These are phyloP conservation scores for Orthosia gracilis DNA, from an alignment of 2,888 invertebrate species.

Conservation along the genomic window DNA sequence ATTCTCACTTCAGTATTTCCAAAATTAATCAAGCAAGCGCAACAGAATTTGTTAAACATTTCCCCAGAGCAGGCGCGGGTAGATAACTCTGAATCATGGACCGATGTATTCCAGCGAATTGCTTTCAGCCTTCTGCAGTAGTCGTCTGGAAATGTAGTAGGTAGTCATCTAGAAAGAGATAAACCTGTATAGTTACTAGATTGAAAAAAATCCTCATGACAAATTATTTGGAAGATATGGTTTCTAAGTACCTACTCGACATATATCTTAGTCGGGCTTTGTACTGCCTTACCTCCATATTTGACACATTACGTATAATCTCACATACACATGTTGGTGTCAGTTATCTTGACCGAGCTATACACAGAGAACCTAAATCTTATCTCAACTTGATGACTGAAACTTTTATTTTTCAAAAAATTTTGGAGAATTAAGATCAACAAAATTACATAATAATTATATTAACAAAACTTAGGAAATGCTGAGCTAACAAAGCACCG, in stretches of 20 bases:
- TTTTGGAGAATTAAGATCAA: no score
- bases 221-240: rapidly evolving
- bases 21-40: slow-evolving; percentile 60
- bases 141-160: background rate
- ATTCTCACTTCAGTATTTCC: slow-evolving; percentile 38
- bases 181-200: background rate
- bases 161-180: background rate
- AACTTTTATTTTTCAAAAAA: no score
- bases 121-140: slow-evolving; percentile 30
- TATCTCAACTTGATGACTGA: no score
- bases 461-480: no score
- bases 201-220: no score
- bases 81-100: slow-evolving; percentile 56
- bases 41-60: slow-evolving; percentile 63
- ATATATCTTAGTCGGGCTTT: background rate
- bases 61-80: slow-evolving; percentile 47
- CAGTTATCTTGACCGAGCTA: no score
- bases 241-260: background rate
- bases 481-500: background rate
- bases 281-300: no score
- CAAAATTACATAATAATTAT: no score
- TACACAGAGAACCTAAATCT: no score
- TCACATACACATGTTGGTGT: no score
- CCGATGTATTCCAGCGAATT: slow-evolving; percentile 48
- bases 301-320: no score